Evolutionary conservation across 2,888 invertebrate genomes (phyloP).

Genomic region (Meghimatium bilineatum): DNA sequence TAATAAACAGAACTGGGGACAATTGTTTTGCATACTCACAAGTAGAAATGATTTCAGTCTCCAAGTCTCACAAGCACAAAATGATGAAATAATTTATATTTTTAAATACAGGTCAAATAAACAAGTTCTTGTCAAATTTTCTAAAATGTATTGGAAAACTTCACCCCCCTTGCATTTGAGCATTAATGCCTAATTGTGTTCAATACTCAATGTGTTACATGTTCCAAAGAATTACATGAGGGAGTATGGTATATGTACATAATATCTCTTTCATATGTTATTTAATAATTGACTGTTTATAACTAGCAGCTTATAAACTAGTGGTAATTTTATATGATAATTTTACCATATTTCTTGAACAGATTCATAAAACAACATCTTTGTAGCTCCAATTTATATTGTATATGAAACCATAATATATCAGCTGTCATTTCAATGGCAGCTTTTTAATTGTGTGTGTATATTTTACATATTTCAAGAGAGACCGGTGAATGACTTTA

Average conservation of each 20-base stretch:
- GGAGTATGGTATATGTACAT: constrained; percentile 1
- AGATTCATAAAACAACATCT: constrained; percentile 12
- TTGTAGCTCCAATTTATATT: constrained; percentile 9
- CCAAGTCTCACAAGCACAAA: neutral
- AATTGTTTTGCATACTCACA: neutral
- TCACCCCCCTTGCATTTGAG: neutral
- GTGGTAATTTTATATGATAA: constrained; percentile 1
- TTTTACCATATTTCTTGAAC: constrained; percentile 11
- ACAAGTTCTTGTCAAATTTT: neutral
- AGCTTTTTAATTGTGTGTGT: constrained; percentile 22
- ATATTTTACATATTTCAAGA: constrained; percentile 1
- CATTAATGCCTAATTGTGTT: neutral
- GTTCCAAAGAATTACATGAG: neutral
- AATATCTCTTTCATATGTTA: neutral
- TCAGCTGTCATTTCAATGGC: constrained; percentile 17
- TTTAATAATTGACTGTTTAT: constrained; percentile 14
- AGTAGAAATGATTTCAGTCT: neutral
- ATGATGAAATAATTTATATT: neutral
- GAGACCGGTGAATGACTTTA: constrained; percentile 4
- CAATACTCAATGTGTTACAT: constrained; percentile 1
- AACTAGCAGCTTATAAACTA: constrained; percentile 27
- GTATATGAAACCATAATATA: neutral
- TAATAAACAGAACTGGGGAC: neutral
- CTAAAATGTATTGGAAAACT: neutral
- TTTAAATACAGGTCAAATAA: neutral